phyloP scores from a whole-genome alignment of 2,797 vertebrate genomes.

The Anabacerthia variegaticeps region DNA sequence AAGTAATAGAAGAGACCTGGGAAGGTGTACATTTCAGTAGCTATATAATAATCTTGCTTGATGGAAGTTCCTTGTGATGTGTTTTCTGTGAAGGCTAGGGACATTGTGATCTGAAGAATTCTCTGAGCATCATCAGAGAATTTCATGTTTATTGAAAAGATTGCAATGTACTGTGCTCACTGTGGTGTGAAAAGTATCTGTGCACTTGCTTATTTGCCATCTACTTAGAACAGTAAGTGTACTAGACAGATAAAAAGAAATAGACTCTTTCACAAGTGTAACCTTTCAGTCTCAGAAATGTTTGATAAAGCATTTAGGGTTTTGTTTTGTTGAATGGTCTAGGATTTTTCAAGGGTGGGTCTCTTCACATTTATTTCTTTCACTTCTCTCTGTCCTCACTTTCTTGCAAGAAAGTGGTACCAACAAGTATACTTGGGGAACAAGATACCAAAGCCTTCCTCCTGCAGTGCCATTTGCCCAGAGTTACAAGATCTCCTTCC shows the following conservation, averaged over 20 bases:
- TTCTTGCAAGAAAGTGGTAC: background rate
- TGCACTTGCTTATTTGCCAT: background rate
- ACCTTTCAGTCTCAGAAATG: background rate
- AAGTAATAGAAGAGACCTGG: background rate
- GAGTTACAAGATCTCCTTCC: background rate
- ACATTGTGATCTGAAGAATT: background rate
- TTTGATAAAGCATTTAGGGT: background rate
- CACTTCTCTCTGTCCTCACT: background rate
- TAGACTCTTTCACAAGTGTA: background rate
- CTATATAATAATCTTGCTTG: background rate
- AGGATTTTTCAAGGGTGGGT: background rate
- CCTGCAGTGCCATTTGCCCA: rapidly evolving
- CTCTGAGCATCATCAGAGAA: background rate
- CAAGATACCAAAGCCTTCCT: background rate
- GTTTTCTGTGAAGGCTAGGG: background rate
- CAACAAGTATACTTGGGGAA: rapidly evolving
- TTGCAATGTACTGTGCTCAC: background rate
- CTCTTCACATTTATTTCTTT: background rate
- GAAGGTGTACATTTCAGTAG: background rate
- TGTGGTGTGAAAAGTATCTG: background rate
- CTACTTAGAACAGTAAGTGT: background rate
- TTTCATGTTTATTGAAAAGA: background rate
- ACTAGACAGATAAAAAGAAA: background rate
- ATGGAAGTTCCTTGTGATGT: background rate
- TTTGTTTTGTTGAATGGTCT: background rate